Evolutionary conservation across 2,797 vertebrate species (phyloP), one percentile per base, ranked within the genome.

Genomic region (Lacerta viridis): DNA sequence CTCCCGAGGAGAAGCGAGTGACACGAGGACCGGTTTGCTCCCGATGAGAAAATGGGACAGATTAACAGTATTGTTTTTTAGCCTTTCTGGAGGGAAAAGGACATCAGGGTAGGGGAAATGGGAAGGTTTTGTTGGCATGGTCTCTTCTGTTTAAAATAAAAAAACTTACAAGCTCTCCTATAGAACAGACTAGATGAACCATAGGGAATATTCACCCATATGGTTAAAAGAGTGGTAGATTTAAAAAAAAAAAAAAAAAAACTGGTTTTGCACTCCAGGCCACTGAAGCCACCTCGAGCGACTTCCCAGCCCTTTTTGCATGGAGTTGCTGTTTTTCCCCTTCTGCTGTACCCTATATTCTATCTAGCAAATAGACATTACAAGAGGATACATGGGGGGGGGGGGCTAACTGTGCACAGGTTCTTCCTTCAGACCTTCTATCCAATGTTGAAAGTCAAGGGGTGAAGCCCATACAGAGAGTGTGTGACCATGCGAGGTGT

Each of bases 21-120:
- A 87, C 93, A 92, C 87, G 87, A 84, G 61, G 83, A 55, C 78
- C 86, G 84, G 89, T 93, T 93, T 78, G 39, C 76, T 36, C 61
- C 11, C 74, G 50, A 69, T 83, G 20, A 72, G 55, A 39, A 83
- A 83, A 64, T 29, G 0, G n/a, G 7, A 61, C 25, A 41, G 29
- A 72, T 61, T 80, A 72, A 39, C 27, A 85, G 76, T 50, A 11
- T 50, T 50, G 36, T 39, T 27, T 87, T 74, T 72, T 18, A 66
- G 64, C 82, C 5, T 82, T 25, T 61, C 29, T 59, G 4, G 27
- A 41, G 50, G 43, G 55, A 61, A 36, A 20, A 41, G 81, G 39
- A 59, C 88, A 89, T 13, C 18, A 4, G 59, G 27, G 86, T 64
- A n/a, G 1, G 4, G 25, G 17, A 17, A 11, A 55, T 39, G 17